phyloP scores from a whole-genome alignment of 2,888 invertebrate species.

The Griposia aprilina region DNA sequence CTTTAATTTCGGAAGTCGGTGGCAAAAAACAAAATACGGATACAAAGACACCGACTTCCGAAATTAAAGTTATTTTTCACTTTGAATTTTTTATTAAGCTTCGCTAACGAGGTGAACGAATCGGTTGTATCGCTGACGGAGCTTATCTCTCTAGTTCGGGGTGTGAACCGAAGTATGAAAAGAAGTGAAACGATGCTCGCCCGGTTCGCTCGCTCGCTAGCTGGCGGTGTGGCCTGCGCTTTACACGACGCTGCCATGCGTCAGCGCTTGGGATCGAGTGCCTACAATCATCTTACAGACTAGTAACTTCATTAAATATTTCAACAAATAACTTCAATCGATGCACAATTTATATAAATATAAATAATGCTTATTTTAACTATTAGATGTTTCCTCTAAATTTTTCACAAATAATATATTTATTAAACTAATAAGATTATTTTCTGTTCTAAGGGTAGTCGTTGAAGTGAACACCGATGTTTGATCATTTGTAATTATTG shows the following conservation, averaged over 20 bases:
- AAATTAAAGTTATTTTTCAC: no score
- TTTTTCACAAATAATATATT: background rate
- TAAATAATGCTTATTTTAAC: background rate
- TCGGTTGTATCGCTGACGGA: no score
- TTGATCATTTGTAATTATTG: background rate
- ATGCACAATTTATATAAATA: background rate
- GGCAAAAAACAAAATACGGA: no score
- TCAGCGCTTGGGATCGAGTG: background rate
- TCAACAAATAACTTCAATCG: constrained; percentile 26
- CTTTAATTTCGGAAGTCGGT: no score
- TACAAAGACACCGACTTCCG: no score
- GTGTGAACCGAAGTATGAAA: no score
- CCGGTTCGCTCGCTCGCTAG: no score
- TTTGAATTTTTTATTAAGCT: no score
- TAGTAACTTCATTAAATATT: constrained; percentile 25
- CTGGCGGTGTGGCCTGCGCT: no score
- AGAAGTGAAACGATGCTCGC: no score
- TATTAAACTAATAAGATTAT: constrained; percentile 4
- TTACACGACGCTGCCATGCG: background rate
- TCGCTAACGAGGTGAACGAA: no score
- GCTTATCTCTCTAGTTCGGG: no score
- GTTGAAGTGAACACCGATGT: background rate
- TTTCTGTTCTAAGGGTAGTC: background rate
- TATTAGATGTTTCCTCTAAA: background rate
- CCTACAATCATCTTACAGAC: constrained; percentile 10